Percentiles rank a stretch among this genome's conserved stretches.
Evolutionary conservation across 2,797 vertebrate genomes (phyloP).

Genomic region (Sebastes hubbsi): DNA sequence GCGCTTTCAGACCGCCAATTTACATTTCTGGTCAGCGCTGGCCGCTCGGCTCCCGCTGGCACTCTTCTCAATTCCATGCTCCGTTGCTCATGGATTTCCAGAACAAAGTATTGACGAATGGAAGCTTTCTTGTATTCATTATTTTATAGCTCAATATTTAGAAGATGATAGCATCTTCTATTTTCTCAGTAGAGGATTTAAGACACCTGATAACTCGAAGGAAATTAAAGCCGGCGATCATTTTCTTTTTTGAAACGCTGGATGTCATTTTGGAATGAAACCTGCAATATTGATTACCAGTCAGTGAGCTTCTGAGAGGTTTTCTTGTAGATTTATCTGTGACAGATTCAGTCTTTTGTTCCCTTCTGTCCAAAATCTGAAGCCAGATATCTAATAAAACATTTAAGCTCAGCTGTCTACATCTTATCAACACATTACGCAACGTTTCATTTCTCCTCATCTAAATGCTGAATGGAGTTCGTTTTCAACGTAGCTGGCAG

Average conservation of each 20-base stretch:
- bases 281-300: conserved; percentile 4
- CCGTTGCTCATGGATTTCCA: conserved; percentile 45
- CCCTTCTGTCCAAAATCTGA: neutral
- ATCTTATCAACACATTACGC: neutral
- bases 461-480: neutral
- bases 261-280: neutral
- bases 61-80: conserved; percentile 42
- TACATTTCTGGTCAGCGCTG: conserved; percentile 52
- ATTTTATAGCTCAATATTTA: neutral
- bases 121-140: conserved; percentile 2
- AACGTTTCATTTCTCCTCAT: neutral
- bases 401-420: neutral
- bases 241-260: neutral
- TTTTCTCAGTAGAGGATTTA: neutral
- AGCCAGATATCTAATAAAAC: neutral
- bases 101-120: conserved; percentile 44
- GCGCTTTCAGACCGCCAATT: conserved; percentile 39
- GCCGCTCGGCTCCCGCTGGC: conserved; percentile 34
- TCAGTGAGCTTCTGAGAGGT: neutral
- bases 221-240: neutral
- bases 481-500: neutral
- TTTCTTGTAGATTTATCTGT: neutral
- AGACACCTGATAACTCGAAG: neutral
- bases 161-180: neutral
- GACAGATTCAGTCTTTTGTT: neutral